phyloP scores from a whole-genome alignment of 1,140 invertebrate species.

The Acromyrmex echinatior region DNA sequence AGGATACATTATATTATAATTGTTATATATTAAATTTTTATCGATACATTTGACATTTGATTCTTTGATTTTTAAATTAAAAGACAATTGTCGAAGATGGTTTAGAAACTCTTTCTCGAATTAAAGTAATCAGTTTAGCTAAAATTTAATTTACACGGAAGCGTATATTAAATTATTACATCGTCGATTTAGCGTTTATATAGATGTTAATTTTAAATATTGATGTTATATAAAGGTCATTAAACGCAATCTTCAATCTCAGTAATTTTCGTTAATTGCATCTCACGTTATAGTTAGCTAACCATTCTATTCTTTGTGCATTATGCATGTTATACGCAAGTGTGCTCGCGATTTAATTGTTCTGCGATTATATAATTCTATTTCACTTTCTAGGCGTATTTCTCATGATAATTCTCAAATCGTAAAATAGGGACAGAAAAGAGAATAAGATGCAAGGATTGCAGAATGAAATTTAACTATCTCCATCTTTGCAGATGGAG shows the following conservation, averaged over 20 bases:
- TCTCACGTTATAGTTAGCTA: background rate
- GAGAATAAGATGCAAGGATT: background rate
- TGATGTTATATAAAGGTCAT: background rate
- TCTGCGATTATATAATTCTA: background rate
- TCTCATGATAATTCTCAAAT: background rate
- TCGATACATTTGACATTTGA: background rate
- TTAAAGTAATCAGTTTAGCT: background rate
- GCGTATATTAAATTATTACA: background rate
- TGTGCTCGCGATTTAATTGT: conserved; percentile 3
- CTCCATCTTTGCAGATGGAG: background rate
- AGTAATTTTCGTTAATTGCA: background rate
- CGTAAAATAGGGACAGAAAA: background rate
- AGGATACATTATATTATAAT: background rate
- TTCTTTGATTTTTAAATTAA: background rate
- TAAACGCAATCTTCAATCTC: conserved; percentile 1
- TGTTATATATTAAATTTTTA: background rate
- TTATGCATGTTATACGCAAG: background rate
- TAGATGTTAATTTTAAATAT: conserved; percentile 18
- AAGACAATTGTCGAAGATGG: background rate
- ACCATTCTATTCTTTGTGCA: background rate
- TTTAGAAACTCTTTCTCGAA: background rate
- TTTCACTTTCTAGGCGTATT: background rate
- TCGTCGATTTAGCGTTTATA: background rate
- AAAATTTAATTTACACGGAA: background rate
- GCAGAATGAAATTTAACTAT: background rate